Conservation (phyloP, 2,113 vertebrate species). For the Bostrychus sinensis region DNA sequence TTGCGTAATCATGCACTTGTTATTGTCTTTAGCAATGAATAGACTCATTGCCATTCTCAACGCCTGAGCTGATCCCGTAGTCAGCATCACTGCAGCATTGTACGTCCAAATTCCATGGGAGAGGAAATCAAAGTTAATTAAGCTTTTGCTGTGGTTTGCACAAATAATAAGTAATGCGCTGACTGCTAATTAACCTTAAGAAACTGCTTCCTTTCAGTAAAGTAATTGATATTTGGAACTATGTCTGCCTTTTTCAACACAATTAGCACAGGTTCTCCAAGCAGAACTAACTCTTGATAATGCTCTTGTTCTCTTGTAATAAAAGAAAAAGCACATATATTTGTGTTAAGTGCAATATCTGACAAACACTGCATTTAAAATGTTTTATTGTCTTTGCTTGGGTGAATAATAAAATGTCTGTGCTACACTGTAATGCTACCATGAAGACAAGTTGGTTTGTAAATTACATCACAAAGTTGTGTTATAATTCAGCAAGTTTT, state of each 20-base stretch:
- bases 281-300: conserved; percentile 52
- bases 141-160: conserved; percentile 78
- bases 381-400: conserved; percentile 14
- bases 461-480: too few relatives aligned
- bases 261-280: conserved; percentile 61
- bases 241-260: conserved; percentile 48
- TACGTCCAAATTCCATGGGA: conserved; percentile 56
- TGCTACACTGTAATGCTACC: too few relatives aligned
- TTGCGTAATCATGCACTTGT: conserved; percentile 33
- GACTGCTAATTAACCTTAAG: conserved; percentile 79
- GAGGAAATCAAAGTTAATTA: conserved; percentile 77
- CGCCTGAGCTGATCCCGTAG: conserved; percentile 28
- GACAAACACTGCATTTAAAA: conserved; percentile 44
- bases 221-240: conserved; percentile 75
- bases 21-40: conserved; percentile 36
- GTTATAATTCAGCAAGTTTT: too few relatives aligned
- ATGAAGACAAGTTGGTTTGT: too few relatives aligned
- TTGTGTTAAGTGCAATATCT: conserved; percentile 14
- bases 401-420: not conserved
- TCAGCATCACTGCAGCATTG: conserved; percentile 64
- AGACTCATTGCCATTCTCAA: conserved; percentile 44
- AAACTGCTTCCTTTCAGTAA: conserved; percentile 65
- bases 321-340: conserved; percentile 34
- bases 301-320: conserved; percentile 55
- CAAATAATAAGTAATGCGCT: conserved; percentile 72